Conservation (phyloP, 2,888 invertebrate genomes). For the Epistrophe eligans region DNA sequence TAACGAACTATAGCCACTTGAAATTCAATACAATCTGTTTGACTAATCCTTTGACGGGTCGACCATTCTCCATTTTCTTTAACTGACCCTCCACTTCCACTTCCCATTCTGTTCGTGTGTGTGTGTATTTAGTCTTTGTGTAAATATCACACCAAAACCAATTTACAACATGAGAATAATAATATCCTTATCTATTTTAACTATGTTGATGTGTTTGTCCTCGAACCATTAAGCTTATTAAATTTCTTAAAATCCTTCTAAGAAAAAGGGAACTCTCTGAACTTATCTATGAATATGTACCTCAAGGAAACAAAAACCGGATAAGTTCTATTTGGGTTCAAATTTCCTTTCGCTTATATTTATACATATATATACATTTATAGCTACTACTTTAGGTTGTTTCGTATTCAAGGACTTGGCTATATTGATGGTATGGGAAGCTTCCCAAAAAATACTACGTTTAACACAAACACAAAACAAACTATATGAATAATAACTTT, state of each 20-base stretch:
- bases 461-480: constrained; percentile 25
- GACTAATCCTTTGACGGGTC: constrained; percentile 57
- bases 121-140: constrained; percentile 49
- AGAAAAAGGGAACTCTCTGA: constrained; percentile 1
- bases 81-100: neutral
- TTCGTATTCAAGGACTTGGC: neutral
- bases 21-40: constrained; percentile 55
- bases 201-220: constrained; percentile 20
- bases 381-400: neutral
- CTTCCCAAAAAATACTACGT: neutral
- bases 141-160: constrained; percentile 10
- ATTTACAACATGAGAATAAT: neutral
- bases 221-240: constrained; percentile 63
- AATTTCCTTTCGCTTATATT: constrained; percentile 15
- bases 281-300: neutral
- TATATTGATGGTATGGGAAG: too few relatives aligned
- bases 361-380: too few relatives aligned
- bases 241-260: constrained; percentile 56
- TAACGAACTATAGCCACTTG: constrained; percentile 45
- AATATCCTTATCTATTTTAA: constrained; percentile 13
- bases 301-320: constrained; percentile 35
- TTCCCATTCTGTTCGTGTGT: neutral
- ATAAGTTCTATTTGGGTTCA: constrained; percentile 46
- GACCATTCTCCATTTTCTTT: neutral
- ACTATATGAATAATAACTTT: constrained; percentile 69